Percentiles rank a stretch among this genome's conserved stretches.
phyloP scores from a whole-genome alignment of 2,113 vertebrate genomes.

The Merops nubicus region DNA sequence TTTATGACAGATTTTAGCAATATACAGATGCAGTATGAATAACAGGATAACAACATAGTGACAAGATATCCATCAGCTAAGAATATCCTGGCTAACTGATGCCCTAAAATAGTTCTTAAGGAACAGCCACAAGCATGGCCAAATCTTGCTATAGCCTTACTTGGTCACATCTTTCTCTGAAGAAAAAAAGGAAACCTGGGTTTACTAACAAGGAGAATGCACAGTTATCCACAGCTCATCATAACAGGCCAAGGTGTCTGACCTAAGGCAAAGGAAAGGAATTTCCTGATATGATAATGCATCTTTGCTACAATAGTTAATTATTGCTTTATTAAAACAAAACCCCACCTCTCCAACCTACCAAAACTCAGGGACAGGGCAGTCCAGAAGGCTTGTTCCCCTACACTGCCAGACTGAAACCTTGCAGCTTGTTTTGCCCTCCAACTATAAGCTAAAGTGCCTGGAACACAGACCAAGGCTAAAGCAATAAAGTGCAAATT shows the following conservation, averaged over 20 bases:
- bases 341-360: background rate
- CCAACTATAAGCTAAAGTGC: constrained; percentile 36
- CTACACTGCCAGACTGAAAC: background rate
- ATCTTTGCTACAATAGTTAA: constrained; percentile 43
- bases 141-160: background rate
- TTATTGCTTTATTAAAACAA: constrained; percentile 69
- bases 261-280: constrained; percentile 52
- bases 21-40: background rate
- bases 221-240: background rate
- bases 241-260: background rate
- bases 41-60: background rate
- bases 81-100: background rate
- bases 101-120: background rate
- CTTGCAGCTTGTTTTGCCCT: background rate
- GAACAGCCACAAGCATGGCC: background rate
- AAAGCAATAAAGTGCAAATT: constrained; percentile 72
- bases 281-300: constrained; percentile 28
- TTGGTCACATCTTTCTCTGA: background rate
- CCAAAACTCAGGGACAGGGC: constrained; percentile 3
- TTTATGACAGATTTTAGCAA: constrained; percentile 3
- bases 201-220: background rate
- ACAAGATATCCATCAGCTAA: constrained; percentile 24
- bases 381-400: background rate
- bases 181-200: background rate
- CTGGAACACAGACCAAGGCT: constrained; percentile 36